Evolutionary conservation across 2,888 invertebrate species (phyloP).

Genomic region (Gibbula magus): DNA sequence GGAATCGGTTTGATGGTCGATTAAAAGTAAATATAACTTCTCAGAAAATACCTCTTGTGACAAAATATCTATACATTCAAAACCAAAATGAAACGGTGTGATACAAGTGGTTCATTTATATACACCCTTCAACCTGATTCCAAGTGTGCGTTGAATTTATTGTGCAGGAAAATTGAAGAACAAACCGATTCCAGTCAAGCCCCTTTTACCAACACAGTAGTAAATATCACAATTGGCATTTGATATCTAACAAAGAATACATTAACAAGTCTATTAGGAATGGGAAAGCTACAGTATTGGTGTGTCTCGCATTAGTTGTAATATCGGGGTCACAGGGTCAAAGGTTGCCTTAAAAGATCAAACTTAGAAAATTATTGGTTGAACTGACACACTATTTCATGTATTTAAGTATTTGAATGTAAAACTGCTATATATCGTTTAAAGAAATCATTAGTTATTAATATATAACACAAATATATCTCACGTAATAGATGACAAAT

Average conservation of each 20-base stretch:
- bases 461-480: too few species aligned
- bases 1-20: slow-evolving; percentile 6
- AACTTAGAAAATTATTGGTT: too few species aligned
- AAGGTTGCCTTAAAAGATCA: too few species aligned
- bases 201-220: slow-evolving; percentile 7
- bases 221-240: slow-evolving; percentile 18
- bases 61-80: slow-evolving; percentile 19
- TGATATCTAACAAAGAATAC: slow-evolving; percentile 5
- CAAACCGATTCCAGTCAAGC: background rate
- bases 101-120: background rate
- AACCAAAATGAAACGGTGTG: background rate
- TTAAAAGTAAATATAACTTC: background rate
- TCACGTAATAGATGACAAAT: too few species aligned
- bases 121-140: background rate
- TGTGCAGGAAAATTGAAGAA: background rate
- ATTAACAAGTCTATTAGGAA: slow-evolving; percentile 6
- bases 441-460: too few species aligned
- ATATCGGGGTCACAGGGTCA: too few species aligned
- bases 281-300: background rate
- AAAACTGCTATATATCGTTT: too few species aligned
- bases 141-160: background rate
- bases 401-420: too few species aligned
- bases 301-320: too few species aligned
- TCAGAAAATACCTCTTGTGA: slow-evolving; percentile 21
- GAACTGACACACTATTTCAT: too few species aligned